phyloP scores from a whole-genome alignment of 2,888 invertebrate genomes.

The Drosophila glabriapex region DNA sequence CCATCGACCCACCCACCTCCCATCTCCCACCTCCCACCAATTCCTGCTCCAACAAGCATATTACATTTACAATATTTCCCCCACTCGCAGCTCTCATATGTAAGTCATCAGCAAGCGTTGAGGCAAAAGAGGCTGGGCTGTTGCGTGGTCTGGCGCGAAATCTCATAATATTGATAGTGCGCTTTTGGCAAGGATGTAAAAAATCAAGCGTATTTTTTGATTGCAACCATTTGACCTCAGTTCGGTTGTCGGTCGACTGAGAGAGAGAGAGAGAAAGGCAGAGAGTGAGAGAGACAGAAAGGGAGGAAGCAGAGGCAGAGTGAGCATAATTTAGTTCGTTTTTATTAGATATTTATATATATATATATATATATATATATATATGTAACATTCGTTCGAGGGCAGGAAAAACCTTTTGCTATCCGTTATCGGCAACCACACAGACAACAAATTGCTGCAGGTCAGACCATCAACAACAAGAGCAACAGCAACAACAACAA shows the following conservation, averaged over 20 bases:
- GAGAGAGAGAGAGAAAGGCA: neutral
- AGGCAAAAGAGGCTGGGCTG: neutral
- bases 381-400: neutral
- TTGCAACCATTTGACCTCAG: conserved; percentile 60
- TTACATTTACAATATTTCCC: conserved; percentile 78
- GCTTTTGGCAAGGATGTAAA: conserved; percentile 50
- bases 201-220: conserved; percentile 69
- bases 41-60: conserved; percentile 60
- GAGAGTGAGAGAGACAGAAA: neutral
- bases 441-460: conserved; percentile 61
- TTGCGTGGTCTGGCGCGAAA: conserved; percentile 44
- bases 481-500: conserved; percentile 13
- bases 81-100: conserved; percentile 36
- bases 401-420: conserved; percentile 17
- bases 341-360: conserved; percentile 25
- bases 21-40: neutral
- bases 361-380: conserved; percentile 3
- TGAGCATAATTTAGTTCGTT: conserved; percentile 49
- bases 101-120: conserved; percentile 24
- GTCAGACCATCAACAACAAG: conserved; percentile 33
- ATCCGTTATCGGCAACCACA: conserved; percentile 24
- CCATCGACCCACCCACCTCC: neutral
- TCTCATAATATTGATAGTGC: conserved; percentile 78
- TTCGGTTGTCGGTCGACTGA: neutral
- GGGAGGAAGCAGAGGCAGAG: neutral